Percentiles rank a stretch among this genome's conserved stretches.
These are phyloP conservation scores for Cephus sareptanus DNA, from an alignment of 2,888 invertebrate species.

Conservation along the genomic window DNA sequence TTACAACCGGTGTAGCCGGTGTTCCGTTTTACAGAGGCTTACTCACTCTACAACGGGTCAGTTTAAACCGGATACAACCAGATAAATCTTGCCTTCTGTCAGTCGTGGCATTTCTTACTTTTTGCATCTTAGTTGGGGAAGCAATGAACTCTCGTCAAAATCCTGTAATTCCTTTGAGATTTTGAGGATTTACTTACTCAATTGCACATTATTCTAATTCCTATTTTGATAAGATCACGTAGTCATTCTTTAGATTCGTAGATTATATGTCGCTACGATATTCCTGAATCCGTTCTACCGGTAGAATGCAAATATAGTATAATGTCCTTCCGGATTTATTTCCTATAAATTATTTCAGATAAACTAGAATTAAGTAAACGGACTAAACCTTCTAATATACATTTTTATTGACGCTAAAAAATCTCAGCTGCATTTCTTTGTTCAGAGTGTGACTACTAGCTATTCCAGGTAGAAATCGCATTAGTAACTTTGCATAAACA, in stretches of 20 bases:
- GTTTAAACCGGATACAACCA: constrained; percentile 49
- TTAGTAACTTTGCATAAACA: neutral
- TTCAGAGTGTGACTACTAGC: neutral
- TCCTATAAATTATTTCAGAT: too few relatives aligned
- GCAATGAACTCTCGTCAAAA: neutral
- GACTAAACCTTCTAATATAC: too few relatives aligned
- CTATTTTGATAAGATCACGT: neutral
- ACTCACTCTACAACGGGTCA: constrained; percentile 7
- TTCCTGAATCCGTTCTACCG: too few relatives aligned
- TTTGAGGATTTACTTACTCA: neutral
- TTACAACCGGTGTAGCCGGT: neutral
- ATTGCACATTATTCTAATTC: neutral
- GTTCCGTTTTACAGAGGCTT: neutral
- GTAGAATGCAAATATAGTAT: too few relatives aligned
- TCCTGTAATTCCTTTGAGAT: neutral
- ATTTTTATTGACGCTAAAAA: neutral
- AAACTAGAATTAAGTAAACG: too few relatives aligned
- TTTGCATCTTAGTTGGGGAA: neutral
- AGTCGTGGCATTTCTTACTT: neutral
- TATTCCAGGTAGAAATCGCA: neutral
- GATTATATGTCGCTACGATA: too few relatives aligned
- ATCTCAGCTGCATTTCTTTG: neutral
- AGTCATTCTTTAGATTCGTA: too few relatives aligned
- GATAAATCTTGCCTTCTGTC: constrained; percentile 33
- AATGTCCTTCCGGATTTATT: too few relatives aligned